These are phyloP conservation scores for Erebia palarica DNA, from an alignment of 2,888 invertebrate species.

Conservation along the genomic window DNA sequence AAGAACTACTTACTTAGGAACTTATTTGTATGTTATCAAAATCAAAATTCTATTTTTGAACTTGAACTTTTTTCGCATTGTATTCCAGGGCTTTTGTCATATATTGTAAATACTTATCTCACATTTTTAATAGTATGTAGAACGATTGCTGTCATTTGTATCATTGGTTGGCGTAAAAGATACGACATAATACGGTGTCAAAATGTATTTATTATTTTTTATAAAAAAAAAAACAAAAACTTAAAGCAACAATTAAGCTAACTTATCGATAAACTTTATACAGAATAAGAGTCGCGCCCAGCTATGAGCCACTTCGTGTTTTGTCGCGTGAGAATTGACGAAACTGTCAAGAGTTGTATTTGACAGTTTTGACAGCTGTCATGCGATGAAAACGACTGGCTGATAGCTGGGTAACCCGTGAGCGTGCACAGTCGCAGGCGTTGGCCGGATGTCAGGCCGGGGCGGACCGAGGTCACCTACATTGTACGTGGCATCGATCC, in stretches of 20 bases:
- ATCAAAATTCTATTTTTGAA: too few relatives aligned
- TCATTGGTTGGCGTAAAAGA: constrained; percentile 27
- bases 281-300: constrained; percentile 73
- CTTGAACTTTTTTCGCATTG: too few relatives aligned
- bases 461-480: constrained; percentile 71
- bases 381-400: constrained; percentile 60
- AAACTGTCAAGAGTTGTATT: constrained; percentile 35
- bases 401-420: constrained; percentile 69
- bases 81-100: too few relatives aligned
- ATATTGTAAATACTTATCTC: too few relatives aligned
- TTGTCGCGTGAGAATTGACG: constrained; percentile 41
- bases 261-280: constrained; percentile 77
- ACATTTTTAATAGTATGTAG: too few relatives aligned
- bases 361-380: constrained; percentile 43
- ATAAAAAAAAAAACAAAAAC: constrained; percentile 70
- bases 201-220: constrained; percentile 82
- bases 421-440: constrained; percentile 81
- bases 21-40: too few relatives aligned
- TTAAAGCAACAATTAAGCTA: constrained; percentile 73
- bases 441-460: constrained; percentile 64
- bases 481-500: constrained; percentile 75
- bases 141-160: background rate
- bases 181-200: constrained; percentile 67
- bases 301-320: constrained; percentile 72
- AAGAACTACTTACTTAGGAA: too few relatives aligned